Evolutionary conservation across 2,797 vertebrate genomes (phyloP).

Genomic region (Enteromius anoplus): DNA sequence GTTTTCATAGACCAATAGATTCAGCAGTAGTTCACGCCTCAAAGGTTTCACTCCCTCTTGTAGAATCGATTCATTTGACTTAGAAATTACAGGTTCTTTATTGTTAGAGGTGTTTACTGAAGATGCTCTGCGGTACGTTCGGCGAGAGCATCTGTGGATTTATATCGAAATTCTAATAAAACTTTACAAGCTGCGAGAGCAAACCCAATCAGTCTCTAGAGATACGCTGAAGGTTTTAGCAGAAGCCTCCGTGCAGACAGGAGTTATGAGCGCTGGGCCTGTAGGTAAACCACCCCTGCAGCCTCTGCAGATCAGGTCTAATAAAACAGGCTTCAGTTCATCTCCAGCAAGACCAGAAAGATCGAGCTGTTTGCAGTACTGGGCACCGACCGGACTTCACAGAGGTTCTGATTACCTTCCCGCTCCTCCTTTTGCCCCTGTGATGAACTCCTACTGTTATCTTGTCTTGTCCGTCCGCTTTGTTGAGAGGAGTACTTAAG

Average conservation of each 20-base stretch:
- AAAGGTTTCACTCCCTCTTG: background rate
- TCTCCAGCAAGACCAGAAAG: conserved; percentile 7
- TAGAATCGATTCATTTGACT: conserved; percentile 21
- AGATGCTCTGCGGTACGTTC: conserved; percentile 11
- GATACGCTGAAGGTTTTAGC: conserved; percentile 32
- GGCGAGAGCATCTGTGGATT: conserved; percentile 21
- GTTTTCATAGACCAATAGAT: conserved; percentile 3
- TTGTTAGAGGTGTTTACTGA: conserved; percentile 23
- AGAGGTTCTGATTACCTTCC: background rate
- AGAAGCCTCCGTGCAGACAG: conserved; percentile 2
- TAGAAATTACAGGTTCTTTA: conserved; percentile 27
- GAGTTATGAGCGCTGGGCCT: conserved; percentile 39
- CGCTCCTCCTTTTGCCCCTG: background rate
- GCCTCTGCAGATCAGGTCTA: conserved; percentile 21
- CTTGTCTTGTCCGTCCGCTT: background rate
- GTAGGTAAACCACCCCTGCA: conserved; percentile 36
- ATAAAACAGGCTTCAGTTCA: conserved; percentile 36
- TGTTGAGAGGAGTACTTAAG: background rate
- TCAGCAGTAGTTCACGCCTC: background rate
- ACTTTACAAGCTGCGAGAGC: conserved; percentile 39
- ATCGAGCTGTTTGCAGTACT: conserved; percentile 24
- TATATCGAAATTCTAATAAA: conserved; percentile 45
- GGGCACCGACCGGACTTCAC: background rate
- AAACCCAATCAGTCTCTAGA: conserved; percentile 34
- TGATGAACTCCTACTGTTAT: background rate